A percentile compares a stretch with the other conserved stretches of the same genome.
phyloP scores from a whole-genome alignment of 2,797 vertebrate species.

The Catharus ustulatus region DNA sequence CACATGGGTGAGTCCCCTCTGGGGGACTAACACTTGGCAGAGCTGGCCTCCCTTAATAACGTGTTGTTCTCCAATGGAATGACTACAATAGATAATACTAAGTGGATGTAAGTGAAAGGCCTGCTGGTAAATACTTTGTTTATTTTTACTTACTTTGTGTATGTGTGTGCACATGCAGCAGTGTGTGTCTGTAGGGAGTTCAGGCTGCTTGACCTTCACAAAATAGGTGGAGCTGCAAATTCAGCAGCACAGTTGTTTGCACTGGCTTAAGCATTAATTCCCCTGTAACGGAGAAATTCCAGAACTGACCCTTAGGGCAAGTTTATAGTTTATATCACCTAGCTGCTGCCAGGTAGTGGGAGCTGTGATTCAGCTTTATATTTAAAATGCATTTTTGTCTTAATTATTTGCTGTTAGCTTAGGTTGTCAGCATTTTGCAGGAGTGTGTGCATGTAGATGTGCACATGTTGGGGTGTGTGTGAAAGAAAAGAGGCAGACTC shows the following conservation, averaged over 20 bases:
- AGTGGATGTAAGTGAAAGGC: conserved; percentile 33
- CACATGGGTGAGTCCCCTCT: conserved; percentile 67
- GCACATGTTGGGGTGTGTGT: accelerated
- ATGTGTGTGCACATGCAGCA: neutral
- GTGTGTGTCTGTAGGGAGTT: neutral
- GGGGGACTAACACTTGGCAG: conserved; percentile 58
- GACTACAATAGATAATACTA: conserved; percentile 50
- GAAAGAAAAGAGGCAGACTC: neutral
- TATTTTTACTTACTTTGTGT: neutral
- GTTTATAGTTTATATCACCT: neutral
- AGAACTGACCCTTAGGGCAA: neutral
- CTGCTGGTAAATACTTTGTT: neutral
- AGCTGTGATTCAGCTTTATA: neutral
- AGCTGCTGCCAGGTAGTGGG: neutral
- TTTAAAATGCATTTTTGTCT: neutral
- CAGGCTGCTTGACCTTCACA: neutral
- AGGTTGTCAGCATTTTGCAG: neutral
- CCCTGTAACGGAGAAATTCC: neutral
- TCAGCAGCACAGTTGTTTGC: neutral
- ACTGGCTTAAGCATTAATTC: neutral
- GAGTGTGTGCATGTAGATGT: neutral
- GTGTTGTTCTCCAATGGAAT: conserved; percentile 10
- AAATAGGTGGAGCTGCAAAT: conserved; percentile 13
- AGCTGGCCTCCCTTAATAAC: conserved; percentile 41
- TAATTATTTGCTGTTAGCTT: neutral